Evolutionary conservation across 2,888 invertebrate genomes (phyloP).

Genomic region (Darwinula stevensoni): DNA sequence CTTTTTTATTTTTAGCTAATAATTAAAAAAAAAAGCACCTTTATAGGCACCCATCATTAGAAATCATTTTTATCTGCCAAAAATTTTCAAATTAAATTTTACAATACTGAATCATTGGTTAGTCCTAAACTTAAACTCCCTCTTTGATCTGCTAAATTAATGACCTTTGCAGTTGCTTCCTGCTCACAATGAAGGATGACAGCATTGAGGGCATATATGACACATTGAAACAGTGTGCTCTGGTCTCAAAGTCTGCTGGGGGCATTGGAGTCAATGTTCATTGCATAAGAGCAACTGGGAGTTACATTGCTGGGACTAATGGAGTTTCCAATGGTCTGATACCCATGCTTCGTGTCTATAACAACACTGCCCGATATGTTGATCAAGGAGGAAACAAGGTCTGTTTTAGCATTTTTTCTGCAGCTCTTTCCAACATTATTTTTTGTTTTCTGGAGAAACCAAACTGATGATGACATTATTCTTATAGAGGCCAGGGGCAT

Average conservation of each 20-base stretch:
- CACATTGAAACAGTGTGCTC: slow-evolving; percentile 66
- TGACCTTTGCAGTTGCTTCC: slow-evolving; percentile 55
- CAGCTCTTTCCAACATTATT: background rate
- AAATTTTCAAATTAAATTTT: too few species aligned
- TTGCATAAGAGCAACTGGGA: slow-evolving; percentile 69
- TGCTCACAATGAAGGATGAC: slow-evolving; percentile 76
- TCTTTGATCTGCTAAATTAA: too few species aligned
- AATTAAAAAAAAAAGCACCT: too few species aligned
- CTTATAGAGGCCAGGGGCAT: slow-evolving; percentile 76
- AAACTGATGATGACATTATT: slow-evolving; percentile 8
- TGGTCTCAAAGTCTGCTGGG: slow-evolving; percentile 87
- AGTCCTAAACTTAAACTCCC: too few species aligned
- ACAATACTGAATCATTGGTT: too few species aligned
- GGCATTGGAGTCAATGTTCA: slow-evolving; percentile 92
- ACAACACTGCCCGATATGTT: slow-evolving; percentile 82
- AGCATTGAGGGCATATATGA: slow-evolving; percentile 84
- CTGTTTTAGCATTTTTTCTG: too few species aligned
- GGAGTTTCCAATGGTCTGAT: slow-evolving; percentile 82
- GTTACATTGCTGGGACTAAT: slow-evolving; percentile 74
- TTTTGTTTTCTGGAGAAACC: background rate
- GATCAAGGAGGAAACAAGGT: slow-evolving; percentile 94
- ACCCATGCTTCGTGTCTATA: slow-evolving; percentile 80
- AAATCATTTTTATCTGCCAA: too few species aligned
- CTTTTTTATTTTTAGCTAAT: too few species aligned
- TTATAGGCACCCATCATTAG: too few species aligned